Percentiles rank a stretch among this genome's conserved stretches.
These are phyloP conservation scores for Tiaroga cobitis DNA, from an alignment of 2,797 vertebrate genomes.

Conservation along the genomic window DNA sequence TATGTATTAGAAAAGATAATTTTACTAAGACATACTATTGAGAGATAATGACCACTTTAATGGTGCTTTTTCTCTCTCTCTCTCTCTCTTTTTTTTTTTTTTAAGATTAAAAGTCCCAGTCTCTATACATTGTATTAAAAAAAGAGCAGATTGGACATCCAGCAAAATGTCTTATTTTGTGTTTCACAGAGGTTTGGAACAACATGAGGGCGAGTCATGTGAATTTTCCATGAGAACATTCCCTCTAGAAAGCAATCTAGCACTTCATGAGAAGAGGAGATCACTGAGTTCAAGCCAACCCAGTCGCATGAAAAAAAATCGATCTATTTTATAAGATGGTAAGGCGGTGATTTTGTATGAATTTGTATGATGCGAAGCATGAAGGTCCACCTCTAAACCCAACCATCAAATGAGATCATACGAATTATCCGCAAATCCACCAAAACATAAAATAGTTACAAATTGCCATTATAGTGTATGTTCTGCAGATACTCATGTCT, in stretches of 20 bases:
- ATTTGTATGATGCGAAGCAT: conserved; percentile 16
- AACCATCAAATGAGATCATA: conserved; percentile 42
- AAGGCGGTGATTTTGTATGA: background rate
- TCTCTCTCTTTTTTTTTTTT: background rate
- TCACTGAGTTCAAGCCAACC: background rate
- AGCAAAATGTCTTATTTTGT: background rate
- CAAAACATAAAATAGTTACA: background rate
- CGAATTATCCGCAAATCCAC: background rate
- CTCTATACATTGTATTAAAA: background rate
- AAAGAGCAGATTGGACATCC: background rate
- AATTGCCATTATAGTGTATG: background rate
- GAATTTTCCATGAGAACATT: conserved; percentile 14
- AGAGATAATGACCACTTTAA: background rate
- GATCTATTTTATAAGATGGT: background rate
- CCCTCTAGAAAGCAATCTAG: conserved; percentile 20
- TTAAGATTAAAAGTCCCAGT: background rate
- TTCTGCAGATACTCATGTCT: background rate
- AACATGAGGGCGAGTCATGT: conserved; percentile 32
- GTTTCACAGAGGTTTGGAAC: background rate
- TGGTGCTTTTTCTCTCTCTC: background rate
- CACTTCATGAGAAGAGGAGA: background rate
- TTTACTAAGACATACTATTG: background rate
- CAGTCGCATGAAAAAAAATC: background rate
- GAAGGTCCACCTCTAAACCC: background rate
- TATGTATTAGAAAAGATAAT: background rate